Evolutionary conservation across 2,113 vertebrate genomes (phyloP).

Genomic region (Synchiropus splendidus): DNA sequence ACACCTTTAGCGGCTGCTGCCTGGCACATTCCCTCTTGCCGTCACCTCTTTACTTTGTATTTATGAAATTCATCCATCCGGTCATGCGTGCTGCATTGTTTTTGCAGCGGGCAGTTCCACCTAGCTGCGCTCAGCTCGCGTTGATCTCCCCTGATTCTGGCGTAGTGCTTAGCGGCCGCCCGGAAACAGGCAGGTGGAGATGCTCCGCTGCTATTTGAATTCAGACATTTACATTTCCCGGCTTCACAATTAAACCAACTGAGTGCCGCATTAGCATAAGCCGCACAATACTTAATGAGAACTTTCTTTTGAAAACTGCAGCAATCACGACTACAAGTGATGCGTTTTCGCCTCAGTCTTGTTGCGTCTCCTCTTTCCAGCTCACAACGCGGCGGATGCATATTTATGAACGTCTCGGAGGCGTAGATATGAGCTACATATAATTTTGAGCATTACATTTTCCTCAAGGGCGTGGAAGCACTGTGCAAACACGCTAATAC

Average conservation of each 20-base stretch:
- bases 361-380: not conserved
- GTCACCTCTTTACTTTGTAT: not conserved
- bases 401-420: conserved; percentile 19
- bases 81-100: conserved; percentile 18
- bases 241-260: conserved; percentile 11
- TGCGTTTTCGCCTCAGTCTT: not conserved
- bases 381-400: not conserved
- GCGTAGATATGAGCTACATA: conserved; percentile 11
- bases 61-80: conserved; percentile 11
- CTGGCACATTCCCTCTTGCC: not conserved
- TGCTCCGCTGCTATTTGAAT: too few species aligned
- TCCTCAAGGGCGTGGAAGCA: conserved; percentile 6
- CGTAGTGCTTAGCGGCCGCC: conserved; percentile 5
- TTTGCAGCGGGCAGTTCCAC: conserved; percentile 23
- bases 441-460: conserved; percentile 6
- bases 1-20: too few species aligned
- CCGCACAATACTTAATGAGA: conserved; percentile 28
- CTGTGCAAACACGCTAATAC: conserved; percentile 19
- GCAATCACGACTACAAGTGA: conserved; percentile 5
- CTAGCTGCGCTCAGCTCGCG: conserved; percentile 1
- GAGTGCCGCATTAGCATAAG: conserved; percentile 14
- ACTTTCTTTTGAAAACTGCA: conserved; percentile 3
- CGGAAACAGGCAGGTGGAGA: too few species aligned
- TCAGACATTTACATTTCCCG: too few species aligned
- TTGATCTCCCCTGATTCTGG: conserved; percentile 5